Base-by-base conservation (phyloP, 37 sponge, comb jelly and placozoan genomes). In the Amphimedon queenslandica region DNA sequence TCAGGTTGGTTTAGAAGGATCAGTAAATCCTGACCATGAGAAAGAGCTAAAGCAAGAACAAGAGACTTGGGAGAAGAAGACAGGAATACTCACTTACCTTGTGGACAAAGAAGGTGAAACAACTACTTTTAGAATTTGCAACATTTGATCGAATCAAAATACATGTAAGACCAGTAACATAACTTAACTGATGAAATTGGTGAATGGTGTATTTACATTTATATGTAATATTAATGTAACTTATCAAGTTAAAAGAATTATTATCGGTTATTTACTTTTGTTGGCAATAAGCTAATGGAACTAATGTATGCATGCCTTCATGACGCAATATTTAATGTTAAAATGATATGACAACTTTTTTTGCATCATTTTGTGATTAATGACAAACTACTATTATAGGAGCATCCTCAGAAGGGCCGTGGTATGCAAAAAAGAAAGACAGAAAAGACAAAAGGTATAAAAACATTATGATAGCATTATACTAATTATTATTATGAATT, bases 71-170 rank as follows among this genome's bases (percentile, higher is more conserved):
- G 95, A 94, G 63, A 90, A 87, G 76, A 79, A 69, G 31, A 71
- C 87, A 51, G 95, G 95, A 40, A 36, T 94, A 16, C 65, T 94
- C 24, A 94, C 90, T 61, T 94, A 94, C 72, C 39, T 94, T 27
- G 95, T 89, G 27, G 94, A 90, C 27, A 78, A 70, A 74, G 80
- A 84, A 55, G 80, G 94, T 93, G 63, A 55, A 90, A 72, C 16
- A 2, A n/a, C n/a, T n/a, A n/a, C n/a, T 24, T 10, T 36, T 42
- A 30, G n/a, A 23, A 33, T 71, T 21, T 8, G 21, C 63, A 3
- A 56, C 6, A 10, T 23, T 28, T 57, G 4, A 37, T 29, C 29
- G 18, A 53, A 53, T 13, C 55, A 53, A 53, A 21, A 40, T 33
- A 25, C 30, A 35, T 1, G 33, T n/a, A 2, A 2, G 1, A 1